Base-by-base conservation (phyloP, 1,140 invertebrate genomes). In the Calycopis cecrops region DNA sequence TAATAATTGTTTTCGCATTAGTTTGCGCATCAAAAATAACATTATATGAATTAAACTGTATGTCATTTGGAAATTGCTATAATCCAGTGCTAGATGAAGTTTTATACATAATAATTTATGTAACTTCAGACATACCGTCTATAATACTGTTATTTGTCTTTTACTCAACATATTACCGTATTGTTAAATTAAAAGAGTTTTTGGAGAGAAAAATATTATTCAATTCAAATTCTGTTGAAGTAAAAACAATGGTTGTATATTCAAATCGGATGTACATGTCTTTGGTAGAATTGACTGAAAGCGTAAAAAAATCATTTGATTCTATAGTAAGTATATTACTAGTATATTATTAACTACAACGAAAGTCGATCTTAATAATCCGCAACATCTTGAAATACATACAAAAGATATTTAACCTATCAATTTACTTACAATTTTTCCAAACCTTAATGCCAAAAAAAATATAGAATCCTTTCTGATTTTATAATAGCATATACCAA, bases 161-260 rank as follows among this genome's bases (percentile, higher is more conserved):
- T 9, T 52, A 17, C 11, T 52, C 51, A 10, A 40, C 35, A 21
- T 52, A 52, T 40, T 9, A 17, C 11, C 51, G 51, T 14, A 12
- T 52, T 37, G 10, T 21, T 1, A 52, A 52, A n/a, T 38, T 52
- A 21, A 42, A 42, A n/a, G 6, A 12, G 8, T 53, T 53, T 53
- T 42, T 53, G 12, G 10, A 34, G 16, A n/a, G 40, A 10, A 53
- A 53, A 33, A 42, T 44, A 42, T 53, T 53, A 9, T 28, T 53
- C 6, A 21, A 53, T 4, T 37, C 21, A 14, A 18, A 44, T 4
- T 28, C 42, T 28, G 42, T 53, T 12, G 37, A 38, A 9, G 51
- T 42, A 3, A 53, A 33, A 10, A 28, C 10, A 6, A 14, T 33
- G 4, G n/a, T 14, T 6, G 37, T 42, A 21, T 53, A 53, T n/a